Conservation (phyloP, 2,888 invertebrate genomes). For the Prosopocoilus inquinatus region DNA sequence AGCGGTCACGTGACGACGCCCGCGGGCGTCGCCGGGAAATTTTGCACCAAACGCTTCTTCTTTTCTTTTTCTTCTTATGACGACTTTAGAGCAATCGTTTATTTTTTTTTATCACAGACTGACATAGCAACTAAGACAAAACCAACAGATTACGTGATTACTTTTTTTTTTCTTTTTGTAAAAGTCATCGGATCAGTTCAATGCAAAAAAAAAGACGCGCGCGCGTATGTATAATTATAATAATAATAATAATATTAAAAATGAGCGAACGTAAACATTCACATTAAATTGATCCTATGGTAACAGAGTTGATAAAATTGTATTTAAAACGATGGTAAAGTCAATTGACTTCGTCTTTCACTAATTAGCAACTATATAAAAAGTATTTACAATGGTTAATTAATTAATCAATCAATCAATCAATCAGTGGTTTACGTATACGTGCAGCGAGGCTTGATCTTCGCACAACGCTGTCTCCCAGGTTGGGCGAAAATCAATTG, state of each 20-base stretch:
- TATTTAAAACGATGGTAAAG: constrained; percentile 13
- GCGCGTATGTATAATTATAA: constrained; percentile 6
- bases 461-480: not conserved
- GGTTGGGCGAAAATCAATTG: not conserved
- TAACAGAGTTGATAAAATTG: not conserved
- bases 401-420: constrained; percentile 15
- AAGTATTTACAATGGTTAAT: constrained; percentile 43
- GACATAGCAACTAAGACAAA: constrained; percentile 50
- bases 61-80: constrained; percentile 36
- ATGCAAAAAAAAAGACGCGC: not conserved
- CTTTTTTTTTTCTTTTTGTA: too few relatives aligned
- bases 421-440: constrained; percentile 28
- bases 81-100: constrained; percentile 46
- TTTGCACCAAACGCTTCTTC: constrained; percentile 24
- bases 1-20: not conserved
- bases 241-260: not conserved
- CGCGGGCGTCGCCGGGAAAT: constrained; percentile 18
- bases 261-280: not conserved
- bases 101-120: constrained; percentile 50
- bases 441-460: constrained; percentile 23
- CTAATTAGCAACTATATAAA: constrained; percentile 34
- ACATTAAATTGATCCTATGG: not conserved
- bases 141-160: constrained; percentile 17
- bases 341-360: constrained; percentile 26
- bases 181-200: constrained; percentile 5